A percentile compares a stretch with the other conserved stretches of the same genome.
Evolutionary conservation across 2,888 invertebrate genomes (phyloP).

Genomic region (Cephus nigrinus): DNA sequence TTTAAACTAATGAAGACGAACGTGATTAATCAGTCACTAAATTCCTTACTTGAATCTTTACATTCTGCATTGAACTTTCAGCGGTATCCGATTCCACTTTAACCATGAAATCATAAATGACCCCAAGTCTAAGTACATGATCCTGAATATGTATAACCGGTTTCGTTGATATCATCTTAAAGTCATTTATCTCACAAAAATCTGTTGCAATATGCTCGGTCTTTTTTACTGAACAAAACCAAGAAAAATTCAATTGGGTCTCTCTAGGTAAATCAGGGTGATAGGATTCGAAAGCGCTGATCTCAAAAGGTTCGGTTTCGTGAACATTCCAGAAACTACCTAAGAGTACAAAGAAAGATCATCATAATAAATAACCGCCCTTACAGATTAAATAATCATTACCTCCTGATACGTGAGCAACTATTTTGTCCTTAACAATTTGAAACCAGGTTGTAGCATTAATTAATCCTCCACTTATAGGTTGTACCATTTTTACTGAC

Average conservation of each 20-base stretch:
- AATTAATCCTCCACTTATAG: conserved; percentile 1
- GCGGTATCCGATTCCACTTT: conserved; percentile 9
- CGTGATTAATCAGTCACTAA: not conserved
- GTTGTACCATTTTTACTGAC: conserved; percentile 12
- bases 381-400: not conserved
- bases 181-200: conserved; percentile 8
- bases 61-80: conserved; percentile 6
- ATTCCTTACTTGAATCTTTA: conserved; percentile 10
- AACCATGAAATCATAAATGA: conserved; percentile 15
- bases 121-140: not conserved
- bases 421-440: conserved; percentile 14
- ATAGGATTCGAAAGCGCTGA: conserved; percentile 15
- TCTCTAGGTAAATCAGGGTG: conserved; percentile 8
- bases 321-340: conserved; percentile 3
- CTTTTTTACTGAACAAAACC: conserved; percentile 6
- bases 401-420: conserved; percentile 18
- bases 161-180: conserved; percentile 4
- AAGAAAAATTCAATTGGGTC: conserved; percentile 1
- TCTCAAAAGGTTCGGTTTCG: conserved; percentile 6
- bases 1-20: too few species aligned
- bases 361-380: too few species aligned
- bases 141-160: conserved; percentile 8
- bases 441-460: conserved; percentile 15
- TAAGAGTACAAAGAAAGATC: not conserved
- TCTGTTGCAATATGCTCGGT: not conserved